A percentile compares a stretch with the other conserved stretches of the same genome.
phyloP scores from a whole-genome alignment of 2,888 invertebrate genomes.

The Scaptomyza tumidula region DNA sequence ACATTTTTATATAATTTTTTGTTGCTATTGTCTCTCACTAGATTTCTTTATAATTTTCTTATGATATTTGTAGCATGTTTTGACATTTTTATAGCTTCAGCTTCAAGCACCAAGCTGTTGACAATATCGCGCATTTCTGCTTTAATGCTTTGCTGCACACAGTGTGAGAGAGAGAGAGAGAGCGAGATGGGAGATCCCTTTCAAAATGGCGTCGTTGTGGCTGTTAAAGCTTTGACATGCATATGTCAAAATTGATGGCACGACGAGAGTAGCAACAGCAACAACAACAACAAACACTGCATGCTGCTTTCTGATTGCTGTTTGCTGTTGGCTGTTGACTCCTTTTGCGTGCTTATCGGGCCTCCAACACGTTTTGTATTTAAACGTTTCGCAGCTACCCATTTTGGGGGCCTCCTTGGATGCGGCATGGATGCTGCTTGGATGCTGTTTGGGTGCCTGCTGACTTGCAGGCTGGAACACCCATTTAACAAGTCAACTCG shows the following conservation, averaged over 20 bases:
- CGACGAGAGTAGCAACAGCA: conserved; percentile 9
- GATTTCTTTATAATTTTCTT: conserved; percentile 70
- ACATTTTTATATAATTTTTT: conserved; percentile 12
- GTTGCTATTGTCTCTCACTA: conserved; percentile 29
- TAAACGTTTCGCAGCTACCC: conserved; percentile 77
- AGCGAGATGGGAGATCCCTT: conserved; percentile 13
- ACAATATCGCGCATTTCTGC: conserved; percentile 68
- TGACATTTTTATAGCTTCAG: conserved; percentile 75
- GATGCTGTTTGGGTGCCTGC: conserved; percentile 18
- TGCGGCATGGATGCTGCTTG: conserved; percentile 10
- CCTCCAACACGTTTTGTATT: conserved; percentile 75
- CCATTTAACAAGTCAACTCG: conserved; percentile 85
- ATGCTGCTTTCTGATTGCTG: not conserved
- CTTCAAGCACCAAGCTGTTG: conserved; percentile 28
- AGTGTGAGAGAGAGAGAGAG: conserved; percentile 21
- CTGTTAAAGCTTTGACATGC: conserved; percentile 56
- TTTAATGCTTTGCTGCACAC: conserved; percentile 75
- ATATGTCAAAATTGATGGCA: conserved; percentile 68
- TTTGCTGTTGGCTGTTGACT: not conserved
- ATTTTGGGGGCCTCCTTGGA: conserved; percentile 49
- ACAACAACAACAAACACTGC: conserved; percentile 1
- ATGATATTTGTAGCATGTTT: conserved; percentile 63
- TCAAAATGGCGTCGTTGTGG: conserved; percentile 65
- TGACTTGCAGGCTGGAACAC: conserved; percentile 71
- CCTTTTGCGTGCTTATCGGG: conserved; percentile 59